Evolutionary conservation across 2,797 vertebrate genomes (phyloP).

Genomic region (Coilia nasus): DNA sequence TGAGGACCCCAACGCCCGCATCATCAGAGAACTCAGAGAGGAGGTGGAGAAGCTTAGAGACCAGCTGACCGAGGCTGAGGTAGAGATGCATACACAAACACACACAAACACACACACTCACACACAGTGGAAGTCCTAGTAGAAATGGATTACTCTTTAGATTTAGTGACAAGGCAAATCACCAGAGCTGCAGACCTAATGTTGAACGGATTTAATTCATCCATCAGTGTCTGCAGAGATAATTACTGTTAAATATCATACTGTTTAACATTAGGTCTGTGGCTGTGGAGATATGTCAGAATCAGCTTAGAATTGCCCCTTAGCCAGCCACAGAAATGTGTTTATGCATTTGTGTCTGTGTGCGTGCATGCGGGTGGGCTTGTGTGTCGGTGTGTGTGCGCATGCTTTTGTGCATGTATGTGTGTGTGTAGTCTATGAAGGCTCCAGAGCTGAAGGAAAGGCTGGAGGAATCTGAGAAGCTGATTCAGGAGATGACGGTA

Average conservation of each 20-base stretch:
- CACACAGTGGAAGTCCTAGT: too few relatives aligned
- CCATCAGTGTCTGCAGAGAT: constrained; percentile 95
- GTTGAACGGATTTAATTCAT: constrained; percentile 86
- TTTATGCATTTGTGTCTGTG: background rate
- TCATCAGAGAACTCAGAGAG: constrained; percentile 84
- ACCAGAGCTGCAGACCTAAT: background rate
- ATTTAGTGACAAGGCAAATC: too few relatives aligned
- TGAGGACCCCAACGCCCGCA: constrained; percentile 85
- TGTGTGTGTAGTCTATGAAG: constrained; percentile 80
- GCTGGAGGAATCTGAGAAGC: constrained; percentile 85
- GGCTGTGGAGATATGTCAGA: background rate
- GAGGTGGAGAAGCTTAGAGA: constrained; percentile 86
- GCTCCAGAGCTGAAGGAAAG: constrained; percentile 89
- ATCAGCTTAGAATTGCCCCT: too few relatives aligned
- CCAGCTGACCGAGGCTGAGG: constrained; percentile 87
- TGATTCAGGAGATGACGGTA: constrained; percentile 89
- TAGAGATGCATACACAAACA: constrained; percentile 43
- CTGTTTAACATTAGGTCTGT: background rate
- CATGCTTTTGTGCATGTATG: background rate
- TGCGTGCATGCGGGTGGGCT: background rate
- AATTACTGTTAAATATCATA: constrained; percentile 50
- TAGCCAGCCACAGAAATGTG: background rate
- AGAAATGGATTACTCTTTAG: too few relatives aligned
- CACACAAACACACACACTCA: background rate
- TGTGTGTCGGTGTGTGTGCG: too few relatives aligned